Conservation (phyloP, 2,113 vertebrate species). For the Pelecanus crispus region DNA sequence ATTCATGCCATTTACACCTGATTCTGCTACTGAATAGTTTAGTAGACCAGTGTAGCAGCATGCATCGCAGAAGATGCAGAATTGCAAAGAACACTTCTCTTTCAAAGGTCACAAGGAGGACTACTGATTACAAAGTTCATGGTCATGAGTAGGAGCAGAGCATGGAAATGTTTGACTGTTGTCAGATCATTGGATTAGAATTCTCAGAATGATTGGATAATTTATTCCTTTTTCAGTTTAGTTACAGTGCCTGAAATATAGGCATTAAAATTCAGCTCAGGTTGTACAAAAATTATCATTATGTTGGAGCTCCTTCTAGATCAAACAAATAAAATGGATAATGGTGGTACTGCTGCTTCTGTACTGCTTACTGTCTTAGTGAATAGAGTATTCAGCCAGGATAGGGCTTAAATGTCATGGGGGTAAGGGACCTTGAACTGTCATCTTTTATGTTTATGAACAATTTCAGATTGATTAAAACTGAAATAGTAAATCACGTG, state of each 20-base stretch:
- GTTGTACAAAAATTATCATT: neutral
- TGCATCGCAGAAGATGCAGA: neutral
- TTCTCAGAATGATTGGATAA: neutral
- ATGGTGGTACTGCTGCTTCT: neutral
- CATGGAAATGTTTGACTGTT: neutral
- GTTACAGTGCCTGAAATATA: neutral
- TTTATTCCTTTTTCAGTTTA: neutral
- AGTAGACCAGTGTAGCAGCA: neutral
- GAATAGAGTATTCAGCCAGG: neutral
- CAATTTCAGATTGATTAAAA: neutral
- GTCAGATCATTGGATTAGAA: neutral
- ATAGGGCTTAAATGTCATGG: neutral
- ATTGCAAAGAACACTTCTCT: neutral
- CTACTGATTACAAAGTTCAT: neutral
- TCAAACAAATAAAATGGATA: neutral
- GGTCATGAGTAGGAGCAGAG: neutral
- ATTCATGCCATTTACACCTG: neutral
- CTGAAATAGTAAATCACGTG: neutral
- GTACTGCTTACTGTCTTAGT: neutral
- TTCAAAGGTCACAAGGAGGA: neutral
- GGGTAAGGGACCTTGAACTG: neutral
- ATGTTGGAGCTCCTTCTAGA: neutral
- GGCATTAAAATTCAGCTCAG: neutral
- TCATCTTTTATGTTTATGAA: neutral
- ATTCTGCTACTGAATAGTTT: neutral